A percentile compares a stretch with the other conserved stretches of the same genome.
Evolutionary conservation across 2,797 vertebrate genomes (phyloP).

Genomic region (Zalophus californianus): DNA sequence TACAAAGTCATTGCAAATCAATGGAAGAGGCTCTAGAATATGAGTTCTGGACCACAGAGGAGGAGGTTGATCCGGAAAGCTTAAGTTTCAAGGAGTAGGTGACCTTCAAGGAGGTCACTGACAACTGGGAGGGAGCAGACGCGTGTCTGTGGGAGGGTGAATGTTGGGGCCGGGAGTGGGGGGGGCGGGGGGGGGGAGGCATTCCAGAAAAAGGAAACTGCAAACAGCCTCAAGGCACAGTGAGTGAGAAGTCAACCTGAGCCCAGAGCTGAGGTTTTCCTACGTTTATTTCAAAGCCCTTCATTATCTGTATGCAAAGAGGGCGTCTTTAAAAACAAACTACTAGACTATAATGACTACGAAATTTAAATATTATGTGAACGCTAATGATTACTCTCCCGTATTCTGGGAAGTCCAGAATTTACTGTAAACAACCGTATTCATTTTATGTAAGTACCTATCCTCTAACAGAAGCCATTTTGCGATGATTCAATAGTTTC

Average conservation of each 20-base stretch:
- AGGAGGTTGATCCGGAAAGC: neutral
- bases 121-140: neutral
- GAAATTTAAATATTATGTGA: slow-evolving; percentile 13
- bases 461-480: neutral
- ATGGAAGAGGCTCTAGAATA: neutral
- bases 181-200: neutral
- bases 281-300: neutral
- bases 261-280: neutral
- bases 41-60: neutral
- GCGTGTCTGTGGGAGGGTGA: neutral
- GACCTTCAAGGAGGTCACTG: slow-evolving; percentile 10
- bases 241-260: neutral
- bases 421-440: neutral
- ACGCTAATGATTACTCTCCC: neutral
- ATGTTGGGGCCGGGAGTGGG: neutral
- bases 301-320: neutral
- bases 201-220: neutral
- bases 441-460: neutral
- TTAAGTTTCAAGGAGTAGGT: neutral
- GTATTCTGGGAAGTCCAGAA: neutral
- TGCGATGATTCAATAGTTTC: neutral
- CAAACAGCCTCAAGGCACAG: neutral
- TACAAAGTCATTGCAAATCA: neutral
- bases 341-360: neutral
- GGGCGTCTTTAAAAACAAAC: neutral